Evolutionary conservation across 2,797 vertebrate species (phyloP).

Genomic region (Rhinophrynus dorsalis): DNA sequence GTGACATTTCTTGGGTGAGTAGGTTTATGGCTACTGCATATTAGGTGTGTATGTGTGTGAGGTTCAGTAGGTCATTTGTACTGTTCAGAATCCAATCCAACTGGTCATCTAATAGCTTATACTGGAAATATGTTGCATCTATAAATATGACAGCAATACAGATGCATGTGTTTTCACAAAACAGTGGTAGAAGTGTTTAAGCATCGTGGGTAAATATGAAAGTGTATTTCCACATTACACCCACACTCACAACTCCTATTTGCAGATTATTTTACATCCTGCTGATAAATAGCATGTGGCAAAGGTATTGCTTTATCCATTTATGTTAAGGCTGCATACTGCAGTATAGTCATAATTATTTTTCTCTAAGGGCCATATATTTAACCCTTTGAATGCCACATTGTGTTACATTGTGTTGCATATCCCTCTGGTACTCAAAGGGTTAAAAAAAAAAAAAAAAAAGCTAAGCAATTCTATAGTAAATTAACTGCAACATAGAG

Average conservation of each 20-base stretch:
- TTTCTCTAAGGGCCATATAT: too few relatives aligned
- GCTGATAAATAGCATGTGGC: conserved; percentile 18
- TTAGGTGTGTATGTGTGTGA: neutral
- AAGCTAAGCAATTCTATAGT: too few relatives aligned
- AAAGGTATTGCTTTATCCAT: neutral
- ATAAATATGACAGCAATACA: neutral
- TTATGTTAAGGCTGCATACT: neutral
- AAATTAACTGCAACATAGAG: too few relatives aligned
- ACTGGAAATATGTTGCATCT: neutral
- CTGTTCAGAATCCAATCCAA: neutral
- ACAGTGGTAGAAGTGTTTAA: too few relatives aligned
- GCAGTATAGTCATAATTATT: too few relatives aligned
- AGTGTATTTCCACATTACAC: neutral
- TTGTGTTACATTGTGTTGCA: too few relatives aligned
- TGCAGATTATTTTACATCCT: conserved; percentile 23
- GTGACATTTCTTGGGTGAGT: neutral
- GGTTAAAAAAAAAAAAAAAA: too few relatives aligned
- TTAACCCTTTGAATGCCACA: too few relatives aligned
- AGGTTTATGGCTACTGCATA: neutral
- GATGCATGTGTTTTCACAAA: neutral
- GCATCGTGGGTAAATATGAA: too few relatives aligned
- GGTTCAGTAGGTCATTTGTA: neutral
- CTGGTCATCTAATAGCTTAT: neutral
- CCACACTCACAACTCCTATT: conserved; percentile 31
- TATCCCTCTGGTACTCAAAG: too few relatives aligned